Percentiles rank a stretch among this genome's conserved stretches.
Evolutionary conservation across 2,797 vertebrate species (phyloP).

Genomic region (Argentina silus): DNA sequence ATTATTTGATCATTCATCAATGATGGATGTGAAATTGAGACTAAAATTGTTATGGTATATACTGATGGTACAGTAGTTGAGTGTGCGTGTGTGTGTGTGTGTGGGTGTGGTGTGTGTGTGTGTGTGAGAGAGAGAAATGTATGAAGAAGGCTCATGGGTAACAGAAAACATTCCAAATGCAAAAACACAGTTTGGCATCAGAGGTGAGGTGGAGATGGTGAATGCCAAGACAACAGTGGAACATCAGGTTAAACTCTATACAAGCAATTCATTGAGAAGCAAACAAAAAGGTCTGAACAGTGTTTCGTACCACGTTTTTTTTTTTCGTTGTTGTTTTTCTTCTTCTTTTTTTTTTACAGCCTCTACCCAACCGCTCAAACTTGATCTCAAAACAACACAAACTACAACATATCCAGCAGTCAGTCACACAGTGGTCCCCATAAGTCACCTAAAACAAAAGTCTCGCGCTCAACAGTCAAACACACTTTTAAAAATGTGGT

Average conservation of each 20-base stretch:
- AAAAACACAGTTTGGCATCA: slow-evolving; percentile 34
- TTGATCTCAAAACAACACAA: slow-evolving; percentile 21
- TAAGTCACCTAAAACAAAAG: slow-evolving; percentile 43
- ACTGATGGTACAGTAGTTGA: neutral
- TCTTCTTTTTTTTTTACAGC: slow-evolving; percentile 13
- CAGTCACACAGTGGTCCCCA: slow-evolving; percentile 68
- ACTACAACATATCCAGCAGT: slow-evolving; percentile 66
- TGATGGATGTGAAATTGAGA: slow-evolving; percentile 19
- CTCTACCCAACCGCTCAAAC: slow-evolving; percentile 32
- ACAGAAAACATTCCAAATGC: slow-evolving; percentile 53
- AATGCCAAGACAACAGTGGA: slow-evolving; percentile 63
- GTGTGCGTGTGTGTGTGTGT: slow-evolving; percentile 10
- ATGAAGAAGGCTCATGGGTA: slow-evolving; percentile 59
- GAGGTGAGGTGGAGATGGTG: slow-evolving; percentile 55
- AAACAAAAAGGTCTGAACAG: slow-evolving; percentile 62
- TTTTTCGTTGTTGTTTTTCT: no score
- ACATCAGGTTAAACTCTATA: slow-evolving; percentile 57
- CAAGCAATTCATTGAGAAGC: slow-evolving; percentile 41
- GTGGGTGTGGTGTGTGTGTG: neutral
- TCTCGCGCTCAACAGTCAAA: slow-evolving; percentile 16
- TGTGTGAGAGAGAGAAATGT: slow-evolving; percentile 21
- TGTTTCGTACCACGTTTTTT: slow-evolving; percentile 71
- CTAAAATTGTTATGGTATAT: slow-evolving; percentile 45
- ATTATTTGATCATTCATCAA: slow-evolving; percentile 29
- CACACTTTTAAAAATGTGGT: slow-evolving; percentile 36